A percentile compares a stretch with the other conserved stretches of the same genome.
Conservation (phyloP, 2,888 invertebrate genomes). For the Ichneumoninae sp. region DNA sequence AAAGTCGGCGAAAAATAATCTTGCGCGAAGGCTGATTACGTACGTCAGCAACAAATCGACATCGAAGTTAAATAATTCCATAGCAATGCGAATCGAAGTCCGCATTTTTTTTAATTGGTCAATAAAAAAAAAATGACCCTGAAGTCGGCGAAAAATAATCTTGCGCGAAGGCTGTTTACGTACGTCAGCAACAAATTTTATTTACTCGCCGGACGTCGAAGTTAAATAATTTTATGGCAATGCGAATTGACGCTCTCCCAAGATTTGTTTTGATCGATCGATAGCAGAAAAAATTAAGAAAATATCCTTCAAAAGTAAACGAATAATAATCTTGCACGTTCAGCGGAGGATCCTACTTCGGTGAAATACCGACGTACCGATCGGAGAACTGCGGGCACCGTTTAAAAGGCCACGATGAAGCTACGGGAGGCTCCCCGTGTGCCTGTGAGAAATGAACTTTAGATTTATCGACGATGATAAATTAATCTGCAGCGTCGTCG, state of each 20-base stretch:
- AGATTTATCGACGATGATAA: slow-evolving; percentile 57
- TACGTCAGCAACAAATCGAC: not conserved
- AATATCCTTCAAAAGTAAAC: not conserved
- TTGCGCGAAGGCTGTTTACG: not conserved
- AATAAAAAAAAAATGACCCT: not conserved
- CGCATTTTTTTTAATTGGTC: not conserved
- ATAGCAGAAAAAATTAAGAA: not conserved
- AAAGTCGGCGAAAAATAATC: not conserved
- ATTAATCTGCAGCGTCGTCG: slow-evolving; percentile 35
- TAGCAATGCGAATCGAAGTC: too few relatives aligned
- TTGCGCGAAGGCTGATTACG: not conserved
- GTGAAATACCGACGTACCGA: slow-evolving; percentile 16
- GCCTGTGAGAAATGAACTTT: slow-evolving; percentile 53
- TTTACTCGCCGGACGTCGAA: slow-evolving; percentile 16
- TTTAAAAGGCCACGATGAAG: slow-evolving; percentile 57
- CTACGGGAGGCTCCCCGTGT: slow-evolving; percentile 19
- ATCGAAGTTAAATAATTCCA: slow-evolving; percentile 14
- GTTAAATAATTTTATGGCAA: not conserved
- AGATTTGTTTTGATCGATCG: not conserved
- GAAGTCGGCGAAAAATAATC: not conserved
- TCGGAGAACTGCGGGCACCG: slow-evolving; percentile 26
- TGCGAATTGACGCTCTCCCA: not conserved
- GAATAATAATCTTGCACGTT: not conserved
- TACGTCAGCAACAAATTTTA: slow-evolving; percentile 26
- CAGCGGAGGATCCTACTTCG: not conserved